Conservation (phyloP, 2,113 vertebrate genomes). For the Phalacrocorax carbo region DNA sequence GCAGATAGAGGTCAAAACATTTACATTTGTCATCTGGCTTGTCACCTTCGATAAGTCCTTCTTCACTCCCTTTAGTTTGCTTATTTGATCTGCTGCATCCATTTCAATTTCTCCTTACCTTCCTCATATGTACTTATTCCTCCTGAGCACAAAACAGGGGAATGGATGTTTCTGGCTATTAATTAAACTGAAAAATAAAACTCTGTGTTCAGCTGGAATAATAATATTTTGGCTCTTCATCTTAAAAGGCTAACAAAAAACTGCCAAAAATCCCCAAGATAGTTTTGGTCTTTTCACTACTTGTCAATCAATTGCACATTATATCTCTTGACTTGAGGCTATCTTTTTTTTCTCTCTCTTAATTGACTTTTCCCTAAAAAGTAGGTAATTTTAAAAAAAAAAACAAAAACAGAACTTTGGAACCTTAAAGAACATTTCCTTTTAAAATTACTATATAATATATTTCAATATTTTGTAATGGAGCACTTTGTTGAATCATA, state of each 20-base stretch:
- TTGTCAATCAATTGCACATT: not conserved
- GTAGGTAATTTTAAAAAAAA: not conserved
- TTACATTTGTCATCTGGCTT: not conserved
- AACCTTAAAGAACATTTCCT: not conserved
- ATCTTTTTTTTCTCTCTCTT: not conserved
- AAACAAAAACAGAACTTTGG: not conserved
- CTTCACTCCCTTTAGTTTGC: not conserved
- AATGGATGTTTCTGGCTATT: not conserved
- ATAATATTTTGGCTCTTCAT: not conserved
- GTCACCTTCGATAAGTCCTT: not conserved
- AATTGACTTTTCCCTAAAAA: not conserved
- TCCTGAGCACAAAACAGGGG: not conserved
- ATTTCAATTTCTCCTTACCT: not conserved
- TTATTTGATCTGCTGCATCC: not conserved
- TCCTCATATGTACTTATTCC: not conserved
- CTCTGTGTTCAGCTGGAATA: not conserved
- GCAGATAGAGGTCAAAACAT: not conserved
- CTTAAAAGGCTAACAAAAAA: not conserved
- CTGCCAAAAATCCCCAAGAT: fast-evolving
- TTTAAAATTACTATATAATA: not conserved
- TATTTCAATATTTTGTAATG: not conserved
- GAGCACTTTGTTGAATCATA: not conserved
- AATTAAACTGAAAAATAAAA: not conserved
- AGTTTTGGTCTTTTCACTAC: not conserved
- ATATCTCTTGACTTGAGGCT: not conserved